Evolutionary conservation across 2,113 vertebrate genomes (phyloP), one percentile per base, ranked within the genome.

Genomic region (Rhea americana): DNA sequence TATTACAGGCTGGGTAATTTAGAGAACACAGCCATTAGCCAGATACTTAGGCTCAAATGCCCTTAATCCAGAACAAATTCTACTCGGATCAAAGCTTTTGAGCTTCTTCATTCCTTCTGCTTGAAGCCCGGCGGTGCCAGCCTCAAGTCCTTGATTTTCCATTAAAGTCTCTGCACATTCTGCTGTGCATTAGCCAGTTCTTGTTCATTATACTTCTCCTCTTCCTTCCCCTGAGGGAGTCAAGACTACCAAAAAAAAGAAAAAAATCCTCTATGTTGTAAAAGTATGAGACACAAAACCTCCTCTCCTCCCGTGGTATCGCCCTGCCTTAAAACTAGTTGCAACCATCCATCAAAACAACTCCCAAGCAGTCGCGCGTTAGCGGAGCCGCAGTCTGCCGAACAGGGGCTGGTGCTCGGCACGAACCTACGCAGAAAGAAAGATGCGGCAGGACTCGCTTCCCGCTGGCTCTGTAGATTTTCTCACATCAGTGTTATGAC

Each of bases 401-500:
- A 78, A 32, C 50, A 56, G 0, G 0, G 61, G 51, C 55, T 73
- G 62, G 26, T 37, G 26, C 58, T 85, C 37, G 15, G 62, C 55
- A 80, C 28, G n/a, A 82, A 68, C 48, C 80, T 53, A 47, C 50
- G 41, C 32, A 8, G 45, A 45, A 16, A 55, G 41, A 70, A 13
- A 87, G 26, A 68, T 8, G n/a, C 0, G 0, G 66, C 47, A 63
- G 32, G 2, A 28, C 45, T 79, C 0, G 2, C 30, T 89, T 87
- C 79, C 85, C 5, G 0, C 58, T 65, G n/a, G 62, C 72, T 12
- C 75, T 70, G 43, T 7, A n/a, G 47, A 43, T 93, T 82, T 82
- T 83, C 91, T 92, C 85, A 77, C 81, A 59, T 55, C 74, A 5
- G 1, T 59, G 78, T 80, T 87, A 92, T 41, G 87, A 91, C 87